These are phyloP conservation scores for Epizoanthus scotinus DNA, from an alignment of 92 coral and sea anemone genomes.

Conservation along the genomic window DNA sequence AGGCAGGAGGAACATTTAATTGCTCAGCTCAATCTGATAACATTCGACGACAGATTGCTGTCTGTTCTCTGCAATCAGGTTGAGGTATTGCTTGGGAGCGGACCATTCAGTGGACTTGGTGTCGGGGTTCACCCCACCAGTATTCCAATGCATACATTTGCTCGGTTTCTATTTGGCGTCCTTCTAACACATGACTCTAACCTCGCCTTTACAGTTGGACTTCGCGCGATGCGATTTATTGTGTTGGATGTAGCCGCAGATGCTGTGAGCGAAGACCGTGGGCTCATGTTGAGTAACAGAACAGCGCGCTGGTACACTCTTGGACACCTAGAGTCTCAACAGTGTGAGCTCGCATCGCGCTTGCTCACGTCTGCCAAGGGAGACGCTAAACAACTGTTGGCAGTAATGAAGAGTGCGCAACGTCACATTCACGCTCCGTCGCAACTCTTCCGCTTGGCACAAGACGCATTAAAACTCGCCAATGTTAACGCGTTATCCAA, in stretches of 20 bases:
- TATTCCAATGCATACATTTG: constrained; percentile 97
- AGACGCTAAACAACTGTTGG: constrained; percentile 56
- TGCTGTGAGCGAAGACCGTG: constrained; percentile 67
- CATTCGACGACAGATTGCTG: constrained; percentile 54
- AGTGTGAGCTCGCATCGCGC: constrained; percentile 94
- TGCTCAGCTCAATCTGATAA: constrained; percentile 88
- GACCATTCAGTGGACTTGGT: constrained; percentile 91
- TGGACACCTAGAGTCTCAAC: constrained; percentile 95
- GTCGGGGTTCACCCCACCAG: constrained; percentile 83
- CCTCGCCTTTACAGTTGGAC: constrained; percentile 92
- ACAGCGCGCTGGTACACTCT: constrained; percentile 80
- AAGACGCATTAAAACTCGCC: constrained; percentile 88
- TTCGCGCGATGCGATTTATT: constrained; percentile 87
- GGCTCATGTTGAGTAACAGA: constrained; percentile 57
- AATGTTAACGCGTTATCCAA: constrained; percentile 43
- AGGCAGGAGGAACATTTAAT: constrained; percentile 94
- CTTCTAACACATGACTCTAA: constrained; percentile 75
- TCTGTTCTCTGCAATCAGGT: constrained; percentile 75
- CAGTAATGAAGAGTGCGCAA: constrained; percentile 66
- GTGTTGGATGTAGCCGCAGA: constrained; percentile 64
- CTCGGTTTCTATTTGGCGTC: constrained; percentile 83
- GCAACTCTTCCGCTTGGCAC: constrained; percentile 96
- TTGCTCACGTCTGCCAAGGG: constrained; percentile 90
- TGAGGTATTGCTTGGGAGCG: constrained; percentile 73
- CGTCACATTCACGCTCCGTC: constrained; percentile 90